A percentile compares a stretch with the other conserved stretches of the same genome.
Evolutionary conservation across 2,113 vertebrate species (phyloP).

Genomic region (Potamarius usumacintae): DNA sequence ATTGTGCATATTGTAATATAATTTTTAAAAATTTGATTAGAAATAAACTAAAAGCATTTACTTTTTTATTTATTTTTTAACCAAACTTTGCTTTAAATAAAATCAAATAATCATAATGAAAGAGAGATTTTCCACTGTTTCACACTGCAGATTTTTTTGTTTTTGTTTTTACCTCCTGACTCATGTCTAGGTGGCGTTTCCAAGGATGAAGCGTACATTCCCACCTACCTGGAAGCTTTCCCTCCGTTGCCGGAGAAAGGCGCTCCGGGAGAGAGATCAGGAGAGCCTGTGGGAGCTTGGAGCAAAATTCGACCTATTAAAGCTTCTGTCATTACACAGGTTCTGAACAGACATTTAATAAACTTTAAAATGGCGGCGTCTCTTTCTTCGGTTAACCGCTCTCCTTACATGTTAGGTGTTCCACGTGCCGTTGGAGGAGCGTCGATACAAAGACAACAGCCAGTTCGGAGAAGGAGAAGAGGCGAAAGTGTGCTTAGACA

Average conservation of each 20-base stretch:
- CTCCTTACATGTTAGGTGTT: conserved; percentile 66
- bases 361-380: neutral
- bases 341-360: conserved; percentile 47
- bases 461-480: conserved; percentile 80
- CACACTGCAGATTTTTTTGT: neutral
- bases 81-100: too few relatives aligned
- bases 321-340: conserved; percentile 79
- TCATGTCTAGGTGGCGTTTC: conserved; percentile 70
- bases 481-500: conserved; percentile 78
- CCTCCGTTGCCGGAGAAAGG: conserved; percentile 77
- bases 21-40: neutral
- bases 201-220: conserved; percentile 77
- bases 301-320: conserved; percentile 77
- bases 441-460: conserved; percentile 81
- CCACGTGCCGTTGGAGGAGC: conserved; percentile 78
- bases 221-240: conserved; percentile 78
- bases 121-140: neutral
- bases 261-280: conserved; percentile 69
- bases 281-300: conserved; percentile 68
- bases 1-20: neutral
- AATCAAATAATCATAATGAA: neutral
- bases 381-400: neutral
- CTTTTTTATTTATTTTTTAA: neutral
- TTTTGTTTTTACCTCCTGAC: neutral
- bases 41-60: neutral